These are phyloP conservation scores for Mnemiopsis leidyi DNA, from an alignment of 37 sponge, comb jelly and placozoan genomes.

Conservation along the genomic window DNA sequence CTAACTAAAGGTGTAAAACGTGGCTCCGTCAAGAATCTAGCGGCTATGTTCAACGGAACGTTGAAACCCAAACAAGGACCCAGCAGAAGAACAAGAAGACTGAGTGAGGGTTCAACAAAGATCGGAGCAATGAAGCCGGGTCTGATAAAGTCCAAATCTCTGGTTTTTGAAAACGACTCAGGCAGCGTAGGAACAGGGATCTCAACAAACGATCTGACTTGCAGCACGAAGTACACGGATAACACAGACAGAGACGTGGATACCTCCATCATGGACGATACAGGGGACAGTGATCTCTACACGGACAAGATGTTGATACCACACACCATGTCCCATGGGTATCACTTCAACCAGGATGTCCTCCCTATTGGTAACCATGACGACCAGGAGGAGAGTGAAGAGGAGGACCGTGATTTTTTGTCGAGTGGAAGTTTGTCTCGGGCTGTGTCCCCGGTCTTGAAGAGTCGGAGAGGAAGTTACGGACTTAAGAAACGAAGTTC, in stretches of 20 bases:
- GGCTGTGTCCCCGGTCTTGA: conserved; percentile 42
- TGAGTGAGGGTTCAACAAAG: conserved; percentile 33
- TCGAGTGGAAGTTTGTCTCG: conserved; percentile 56
- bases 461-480: conserved; percentile 8
- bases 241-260: conserved; percentile 64
- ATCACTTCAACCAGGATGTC: not conserved
- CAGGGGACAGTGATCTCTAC: not conserved
- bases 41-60: conserved; percentile 22
- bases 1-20: conserved; percentile 37
- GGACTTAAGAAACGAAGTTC: not conserved
- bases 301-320: not conserved
- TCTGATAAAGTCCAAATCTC: not conserved
- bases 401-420: not conserved
- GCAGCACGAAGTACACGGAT: conserved; percentile 33
- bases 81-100: not conserved
- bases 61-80: not conserved
- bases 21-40: conserved; percentile 53
- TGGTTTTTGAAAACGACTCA: conserved; percentile 2
- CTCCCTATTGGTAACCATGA: not conserved
- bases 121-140: not conserved
- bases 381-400: not conserved
- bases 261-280: conserved; percentile 62
- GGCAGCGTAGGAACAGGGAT: conserved; percentile 14
- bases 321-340: not conserved
- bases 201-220: conserved; percentile 57